Evolutionary conservation across 2,797 vertebrate species (phyloP).

Genomic region (Eleutherodactylus coqui): DNA sequence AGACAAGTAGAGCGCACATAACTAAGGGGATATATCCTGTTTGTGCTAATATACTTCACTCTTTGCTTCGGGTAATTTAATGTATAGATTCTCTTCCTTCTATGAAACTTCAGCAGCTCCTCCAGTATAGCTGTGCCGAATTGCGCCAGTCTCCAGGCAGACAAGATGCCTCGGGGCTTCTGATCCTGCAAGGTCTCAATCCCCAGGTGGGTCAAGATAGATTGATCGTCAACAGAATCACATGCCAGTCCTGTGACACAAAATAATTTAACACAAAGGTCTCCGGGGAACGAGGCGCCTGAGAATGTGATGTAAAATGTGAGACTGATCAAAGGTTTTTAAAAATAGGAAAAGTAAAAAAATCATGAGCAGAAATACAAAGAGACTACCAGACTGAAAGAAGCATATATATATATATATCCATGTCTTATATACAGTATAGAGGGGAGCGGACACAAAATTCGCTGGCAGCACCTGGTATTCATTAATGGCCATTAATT

Average conservation of each 20-base stretch:
- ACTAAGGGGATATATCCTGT: background rate
- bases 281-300: constrained; percentile 1
- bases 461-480: background rate
- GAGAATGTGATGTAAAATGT: background rate
- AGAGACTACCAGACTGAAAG: background rate
- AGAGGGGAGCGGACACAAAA: background rate
- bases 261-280: constrained; percentile 39
- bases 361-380: background rate
- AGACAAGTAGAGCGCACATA: background rate
- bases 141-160: background rate
- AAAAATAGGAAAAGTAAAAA: background rate
- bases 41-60: background rate
- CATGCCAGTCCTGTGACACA: constrained; percentile 27
- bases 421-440: background rate
- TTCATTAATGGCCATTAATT: background rate
- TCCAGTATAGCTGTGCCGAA: background rate
- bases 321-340: constrained; percentile 29
- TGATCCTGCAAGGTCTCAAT: constrained; percentile 15
- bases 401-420: background rate
- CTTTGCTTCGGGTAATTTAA: background rate
- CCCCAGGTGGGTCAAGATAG: constrained; percentile 42
- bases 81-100: background rate
- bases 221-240: constrained; percentile 48
- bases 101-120: background rate
- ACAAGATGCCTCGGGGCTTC: constrained; percentile 32